A percentile compares a stretch with the other conserved stretches of the same genome.
These are phyloP conservation scores for Andricus quercusramuli DNA, from an alignment of 2,888 invertebrate genomes.

Conservation along the genomic window DNA sequence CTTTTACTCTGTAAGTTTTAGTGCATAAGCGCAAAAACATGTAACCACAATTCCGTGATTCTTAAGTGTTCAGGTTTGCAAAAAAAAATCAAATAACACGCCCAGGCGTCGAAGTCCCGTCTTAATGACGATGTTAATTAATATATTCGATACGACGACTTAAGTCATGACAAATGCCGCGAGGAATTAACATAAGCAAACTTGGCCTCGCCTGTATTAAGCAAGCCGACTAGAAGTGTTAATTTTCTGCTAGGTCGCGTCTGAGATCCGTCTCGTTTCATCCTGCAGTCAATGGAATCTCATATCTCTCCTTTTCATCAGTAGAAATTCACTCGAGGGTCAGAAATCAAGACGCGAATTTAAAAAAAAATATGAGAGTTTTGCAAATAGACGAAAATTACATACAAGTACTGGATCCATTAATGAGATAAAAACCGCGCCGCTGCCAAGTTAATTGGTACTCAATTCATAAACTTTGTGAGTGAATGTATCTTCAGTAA, in stretches of 20 bases:
- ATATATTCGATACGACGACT: conserved; percentile 73
- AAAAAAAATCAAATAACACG: conserved; percentile 33
- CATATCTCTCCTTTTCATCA: conserved; percentile 20
- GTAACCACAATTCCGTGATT: conserved; percentile 12
- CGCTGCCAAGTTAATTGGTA: too few species aligned
- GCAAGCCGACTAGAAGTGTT: conserved; percentile 72
- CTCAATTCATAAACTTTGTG: too few species aligned
- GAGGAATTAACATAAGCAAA: conserved; percentile 76
- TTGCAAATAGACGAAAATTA: conserved; percentile 69
- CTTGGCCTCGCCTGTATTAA: conserved; percentile 62
- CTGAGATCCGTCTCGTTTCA: conserved; percentile 10
- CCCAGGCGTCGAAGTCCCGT: conserved; percentile 39
- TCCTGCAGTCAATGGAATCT: conserved; percentile 22
- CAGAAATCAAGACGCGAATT: background rate
- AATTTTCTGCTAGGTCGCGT: conserved; percentile 65
- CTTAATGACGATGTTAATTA: conserved; percentile 77
- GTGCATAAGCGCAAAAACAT: conserved; percentile 27
- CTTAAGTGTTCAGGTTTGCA: conserved; percentile 21
- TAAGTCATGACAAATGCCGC: conserved; percentile 58
- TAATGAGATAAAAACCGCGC: conserved; percentile 58
- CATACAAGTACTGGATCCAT: conserved; percentile 70
- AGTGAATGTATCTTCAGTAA: too few species aligned
- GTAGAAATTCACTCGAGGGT: conserved; percentile 7
- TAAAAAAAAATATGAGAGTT: conserved; percentile 71
- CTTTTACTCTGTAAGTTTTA: conserved; percentile 21